These are phyloP conservation scores for Tokudaia muenninki DNA, from an alignment of 2,797 vertebrate genomes.

Conservation along the genomic window DNA sequence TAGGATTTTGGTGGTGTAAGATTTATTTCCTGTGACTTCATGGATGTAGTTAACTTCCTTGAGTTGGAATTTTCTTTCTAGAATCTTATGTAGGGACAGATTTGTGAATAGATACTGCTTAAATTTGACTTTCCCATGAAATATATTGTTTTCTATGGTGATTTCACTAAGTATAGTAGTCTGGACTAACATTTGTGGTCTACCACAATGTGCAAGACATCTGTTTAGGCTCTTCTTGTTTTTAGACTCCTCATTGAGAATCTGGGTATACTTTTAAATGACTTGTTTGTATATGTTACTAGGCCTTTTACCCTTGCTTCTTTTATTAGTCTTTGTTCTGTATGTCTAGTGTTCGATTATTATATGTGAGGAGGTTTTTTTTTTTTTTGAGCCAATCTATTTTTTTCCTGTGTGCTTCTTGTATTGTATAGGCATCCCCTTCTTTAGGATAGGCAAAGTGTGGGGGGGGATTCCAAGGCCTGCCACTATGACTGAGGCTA, in stretches of 20 bases:
- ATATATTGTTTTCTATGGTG: neutral
- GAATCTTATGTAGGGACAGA: neutral
- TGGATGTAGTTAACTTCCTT: neutral
- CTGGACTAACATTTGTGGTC: neutral
- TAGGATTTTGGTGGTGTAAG: neutral
- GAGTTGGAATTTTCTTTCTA: neutral
- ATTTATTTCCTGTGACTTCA: neutral
- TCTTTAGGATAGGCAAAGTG: neutral
- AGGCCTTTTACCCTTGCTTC: neutral
- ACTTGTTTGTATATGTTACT: neutral
- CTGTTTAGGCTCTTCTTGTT: neutral
- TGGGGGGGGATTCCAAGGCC: too few relatives aligned
- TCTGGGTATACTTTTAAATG: neutral
- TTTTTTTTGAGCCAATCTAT: neutral
- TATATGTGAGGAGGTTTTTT: neutral
- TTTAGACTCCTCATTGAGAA: neutral
- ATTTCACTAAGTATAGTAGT: neutral
- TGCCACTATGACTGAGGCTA: too few relatives aligned
- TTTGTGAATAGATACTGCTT: neutral
- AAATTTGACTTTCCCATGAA: neutral
- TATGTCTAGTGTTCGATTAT: neutral
- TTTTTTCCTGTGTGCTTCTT: neutral
- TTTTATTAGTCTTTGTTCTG: neutral
- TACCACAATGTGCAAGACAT: neutral
- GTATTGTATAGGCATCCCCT: neutral